Base-by-base conservation (phyloP, 2,797 vertebrate species). In the Leucoraja ocellata region DNA sequence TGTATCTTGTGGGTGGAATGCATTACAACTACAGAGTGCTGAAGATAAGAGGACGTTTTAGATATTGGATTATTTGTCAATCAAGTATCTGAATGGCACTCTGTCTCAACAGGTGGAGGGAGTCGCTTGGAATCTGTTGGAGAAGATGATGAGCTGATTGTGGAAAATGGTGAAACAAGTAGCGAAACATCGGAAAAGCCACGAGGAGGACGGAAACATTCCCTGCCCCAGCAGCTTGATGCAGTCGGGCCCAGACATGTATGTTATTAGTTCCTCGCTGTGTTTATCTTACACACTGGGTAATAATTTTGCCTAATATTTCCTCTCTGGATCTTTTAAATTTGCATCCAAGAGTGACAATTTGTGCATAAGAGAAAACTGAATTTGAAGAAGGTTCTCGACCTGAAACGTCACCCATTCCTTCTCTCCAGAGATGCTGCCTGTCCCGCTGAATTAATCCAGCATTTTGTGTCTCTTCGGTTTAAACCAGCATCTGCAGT, bases 211-310 rank as follows among this genome's bases (percentile, higher is more conserved):
- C 97, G 98, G 46, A 99, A 99, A 94, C 98, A 99, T 95, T 99
- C 98, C 25, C 96, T 99, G 81, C 98, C 98, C 18, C 98, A 99
- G 94, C 98, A 99, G 88, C 96, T 99, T 93, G 98, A 98, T 65
- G 95, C 96, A 0, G 95, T 95, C 0, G 97, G 97, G 94, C 94
- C 96, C 16, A 95, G 98, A 94, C 98, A 99, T 98, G 99, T 99
- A 78, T 94, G 96, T 93, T 8, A 1, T 8, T 54, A 21, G 74
- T 76, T 73, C 10, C 63, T 68, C 86, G 2, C 73, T 88, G 28
- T 46, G 63, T 74, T 25, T 61, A 25, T 1, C 23, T 93, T 28
- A 46, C 23, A 54, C 18, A 76, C 13, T 61, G 65, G 39, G 25
- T 83, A 28, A 32, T 6, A 18, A 13, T 63, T 86, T n/a, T 11